A percentile compares a stretch with the other conserved stretches of the same genome.
These are phyloP conservation scores for Theocolax elegans DNA, from an alignment of 1,140 invertebrate genomes.

Conservation along the genomic window DNA sequence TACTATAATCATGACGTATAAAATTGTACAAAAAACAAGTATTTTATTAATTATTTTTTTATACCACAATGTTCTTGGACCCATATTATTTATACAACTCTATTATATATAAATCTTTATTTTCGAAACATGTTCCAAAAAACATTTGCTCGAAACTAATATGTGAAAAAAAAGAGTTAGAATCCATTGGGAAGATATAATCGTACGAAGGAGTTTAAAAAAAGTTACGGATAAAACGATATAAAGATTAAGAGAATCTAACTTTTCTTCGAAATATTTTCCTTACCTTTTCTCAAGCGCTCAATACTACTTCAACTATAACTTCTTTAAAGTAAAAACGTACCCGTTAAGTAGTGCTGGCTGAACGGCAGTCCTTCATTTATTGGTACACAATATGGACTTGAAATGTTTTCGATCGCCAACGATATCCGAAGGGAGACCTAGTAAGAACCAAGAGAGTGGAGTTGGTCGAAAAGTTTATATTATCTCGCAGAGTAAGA, in stretches of 20 bases:
- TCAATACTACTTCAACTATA: neutral
- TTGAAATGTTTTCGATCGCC: slow-evolving; percentile 20
- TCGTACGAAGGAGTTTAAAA: neutral
- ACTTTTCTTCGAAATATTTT: slow-evolving; percentile 22
- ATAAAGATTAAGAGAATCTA: slow-evolving; percentile 27
- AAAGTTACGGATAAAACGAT: slow-evolving; percentile 8
- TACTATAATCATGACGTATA: no score
- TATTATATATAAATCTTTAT: no score
- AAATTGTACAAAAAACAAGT: no score
- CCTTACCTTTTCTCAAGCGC: neutral
- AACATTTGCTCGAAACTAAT: neutral
- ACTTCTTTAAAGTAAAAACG: slow-evolving; percentile 13
- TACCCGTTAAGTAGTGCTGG: neutral
- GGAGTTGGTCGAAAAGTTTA: neutral
- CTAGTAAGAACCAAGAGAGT: neutral
- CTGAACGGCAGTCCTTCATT: neutral
- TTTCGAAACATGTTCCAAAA: no score
- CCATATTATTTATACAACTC: no score
- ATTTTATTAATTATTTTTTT: no score
- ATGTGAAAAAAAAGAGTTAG: neutral
- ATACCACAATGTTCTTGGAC: no score
- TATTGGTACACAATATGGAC: neutral
- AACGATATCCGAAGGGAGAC: neutral
- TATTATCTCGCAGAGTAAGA: neutral
- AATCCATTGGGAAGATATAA: slow-evolving; percentile 16